Evolutionary conservation across 2,888 invertebrate genomes (phyloP).

Genomic region (Eupsilia transversa): DNA sequence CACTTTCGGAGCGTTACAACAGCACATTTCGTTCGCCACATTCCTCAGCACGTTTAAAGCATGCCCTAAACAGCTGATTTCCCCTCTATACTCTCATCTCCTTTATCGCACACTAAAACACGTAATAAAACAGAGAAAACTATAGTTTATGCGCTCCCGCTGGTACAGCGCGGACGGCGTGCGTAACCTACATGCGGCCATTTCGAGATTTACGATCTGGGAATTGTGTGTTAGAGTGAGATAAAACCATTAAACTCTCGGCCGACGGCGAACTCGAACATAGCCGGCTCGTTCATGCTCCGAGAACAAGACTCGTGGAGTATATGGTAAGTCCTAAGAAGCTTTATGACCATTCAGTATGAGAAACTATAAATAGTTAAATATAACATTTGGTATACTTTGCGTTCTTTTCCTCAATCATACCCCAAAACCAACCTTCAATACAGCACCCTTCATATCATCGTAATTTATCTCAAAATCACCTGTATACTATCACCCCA

Average conservation of each 20-base stretch:
- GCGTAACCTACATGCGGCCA: conserved; percentile 91
- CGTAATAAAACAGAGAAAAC: conserved; percentile 91
- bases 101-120: conserved; percentile 88
- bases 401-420: background rate
- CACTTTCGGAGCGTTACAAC: conserved; percentile 75
- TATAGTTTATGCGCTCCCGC: conserved; percentile 89
- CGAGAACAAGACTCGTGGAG: conserved; percentile 83
- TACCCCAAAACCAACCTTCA: conserved; percentile 13
- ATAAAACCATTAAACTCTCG: conserved; percentile 89
- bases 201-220: conserved; percentile 91
- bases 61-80: conserved; percentile 91
- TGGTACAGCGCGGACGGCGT: conserved; percentile 89
- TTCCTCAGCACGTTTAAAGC: conserved; percentile 90
- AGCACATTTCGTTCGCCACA: conserved; percentile 89
- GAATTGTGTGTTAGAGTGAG: conserved; percentile 90
- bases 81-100: conserved; percentile 87
- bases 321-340: conserved; percentile 76
- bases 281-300: conserved; percentile 83
- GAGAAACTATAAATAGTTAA: conserved; percentile 13
- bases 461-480: conserved; percentile 73
- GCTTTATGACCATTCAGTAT: conserved; percentile 14
- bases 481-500: conserved; percentile 72
- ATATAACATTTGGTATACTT: conserved; percentile 3
- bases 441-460: conserved; percentile 22
- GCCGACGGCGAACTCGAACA: conserved; percentile 85